These are phyloP conservation scores for Darevskia mixta DNA, from an alignment of 2,797 vertebrate genomes.

Conservation along the genomic window DNA sequence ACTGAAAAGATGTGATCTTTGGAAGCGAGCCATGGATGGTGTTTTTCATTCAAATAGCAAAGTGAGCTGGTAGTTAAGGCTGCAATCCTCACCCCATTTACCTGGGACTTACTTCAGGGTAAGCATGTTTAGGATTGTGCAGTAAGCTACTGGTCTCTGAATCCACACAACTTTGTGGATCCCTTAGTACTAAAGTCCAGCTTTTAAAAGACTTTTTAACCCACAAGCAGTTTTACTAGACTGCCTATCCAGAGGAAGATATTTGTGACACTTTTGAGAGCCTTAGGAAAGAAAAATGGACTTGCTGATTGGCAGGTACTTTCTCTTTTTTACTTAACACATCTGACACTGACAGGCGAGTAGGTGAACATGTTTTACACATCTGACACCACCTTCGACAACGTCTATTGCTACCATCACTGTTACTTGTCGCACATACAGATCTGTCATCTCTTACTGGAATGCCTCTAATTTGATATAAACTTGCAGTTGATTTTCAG, in stretches of 20 bases:
- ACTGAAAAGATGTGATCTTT: neutral
- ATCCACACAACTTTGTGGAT: neutral
- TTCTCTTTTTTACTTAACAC: neutral
- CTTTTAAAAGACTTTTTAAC: neutral
- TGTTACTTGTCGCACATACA: neutral
- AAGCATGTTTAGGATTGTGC: too few relatives aligned
- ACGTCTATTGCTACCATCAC: neutral
- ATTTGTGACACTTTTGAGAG: neutral
- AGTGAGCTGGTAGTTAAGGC: neutral
- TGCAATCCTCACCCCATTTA: too few relatives aligned
- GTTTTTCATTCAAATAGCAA: neutral
- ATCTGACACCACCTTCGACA: neutral
- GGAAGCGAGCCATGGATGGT: neutral
- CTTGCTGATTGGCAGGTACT: too few relatives aligned
- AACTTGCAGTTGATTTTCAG: neutral
- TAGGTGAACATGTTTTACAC: neutral
- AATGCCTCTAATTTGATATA: neutral
- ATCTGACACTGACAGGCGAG: neutral
- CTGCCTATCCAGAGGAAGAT: neutral
- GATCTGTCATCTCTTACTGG: neutral
- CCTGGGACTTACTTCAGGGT: too few relatives aligned
- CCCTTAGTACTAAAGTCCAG: neutral
- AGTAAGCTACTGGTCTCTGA: neutral
- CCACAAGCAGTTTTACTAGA: neutral
- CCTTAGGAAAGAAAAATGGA: neutral